These are phyloP conservation scores for Parapristionchus giblindavisi DNA, from an alignment of 2,888 invertebrate species.

Conservation along the genomic window DNA sequence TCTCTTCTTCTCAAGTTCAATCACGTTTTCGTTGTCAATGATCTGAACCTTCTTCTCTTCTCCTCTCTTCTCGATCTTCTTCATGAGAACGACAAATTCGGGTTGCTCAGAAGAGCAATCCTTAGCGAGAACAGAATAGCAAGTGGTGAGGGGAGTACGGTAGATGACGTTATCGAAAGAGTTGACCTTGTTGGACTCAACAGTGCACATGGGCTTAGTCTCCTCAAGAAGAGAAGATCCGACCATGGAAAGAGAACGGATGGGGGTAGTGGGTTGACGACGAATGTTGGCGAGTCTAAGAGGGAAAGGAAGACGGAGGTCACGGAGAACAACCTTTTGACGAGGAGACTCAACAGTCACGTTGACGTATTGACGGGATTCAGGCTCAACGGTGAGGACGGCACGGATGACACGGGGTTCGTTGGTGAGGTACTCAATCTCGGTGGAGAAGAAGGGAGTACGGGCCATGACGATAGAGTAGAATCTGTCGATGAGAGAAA, in stretches of 20 bases:
- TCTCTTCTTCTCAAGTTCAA: constrained; percentile 37
- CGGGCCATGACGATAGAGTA: constrained; percentile 27
- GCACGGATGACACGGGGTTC: constrained; percentile 14
- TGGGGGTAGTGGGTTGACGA: neutral
- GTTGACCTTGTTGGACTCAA: constrained; percentile 48
- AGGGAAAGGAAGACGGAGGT: constrained; percentile 44
- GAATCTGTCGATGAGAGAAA: constrained; percentile 39
- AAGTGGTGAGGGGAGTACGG: constrained; percentile 50
- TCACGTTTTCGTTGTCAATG: neutral
- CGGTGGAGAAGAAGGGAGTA: constrained; percentile 19
- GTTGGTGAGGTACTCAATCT: neutral
- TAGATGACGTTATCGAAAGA: constrained; percentile 61
- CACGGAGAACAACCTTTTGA: constrained; percentile 46
- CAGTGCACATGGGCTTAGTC: constrained; percentile 43
- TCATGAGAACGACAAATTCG: constrained; percentile 64
- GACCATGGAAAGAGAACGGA: constrained; percentile 27
- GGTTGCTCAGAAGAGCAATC: constrained; percentile 63
- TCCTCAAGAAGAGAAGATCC: constrained; percentile 30
- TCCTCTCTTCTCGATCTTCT: constrained; percentile 46
- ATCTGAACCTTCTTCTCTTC: constrained; percentile 39
- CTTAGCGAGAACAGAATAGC: constrained; percentile 68
- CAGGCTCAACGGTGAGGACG: constrained; percentile 38
- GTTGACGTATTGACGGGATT: constrained; percentile 41
- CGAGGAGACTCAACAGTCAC: constrained; percentile 44
- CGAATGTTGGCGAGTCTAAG: constrained; percentile 38